These are phyloP conservation scores for Dipodomys stephensi DNA, from an alignment of 2,113 vertebrate species.

Conservation along the genomic window DNA sequence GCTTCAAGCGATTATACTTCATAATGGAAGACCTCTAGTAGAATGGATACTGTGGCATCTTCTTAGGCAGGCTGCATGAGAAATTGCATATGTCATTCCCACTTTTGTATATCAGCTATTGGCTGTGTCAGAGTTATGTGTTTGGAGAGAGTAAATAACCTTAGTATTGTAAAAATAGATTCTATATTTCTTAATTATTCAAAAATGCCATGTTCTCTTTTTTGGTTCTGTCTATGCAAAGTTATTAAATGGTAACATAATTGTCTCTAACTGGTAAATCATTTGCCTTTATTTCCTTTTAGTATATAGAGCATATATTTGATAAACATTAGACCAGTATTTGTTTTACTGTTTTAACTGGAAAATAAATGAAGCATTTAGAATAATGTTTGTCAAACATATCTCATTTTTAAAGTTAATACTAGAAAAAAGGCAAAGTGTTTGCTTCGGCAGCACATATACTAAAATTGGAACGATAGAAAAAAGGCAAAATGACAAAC, in stretches of 20 bases:
- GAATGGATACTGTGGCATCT: slow-evolving; percentile 5
- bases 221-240: background rate
- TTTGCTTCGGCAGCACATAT: too few species aligned
- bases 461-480: too few species aligned
- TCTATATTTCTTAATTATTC: background rate
- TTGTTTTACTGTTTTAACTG: slow-evolving; percentile 55
- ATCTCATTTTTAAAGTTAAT: slow-evolving; percentile 59
- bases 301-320: slow-evolving; percentile 70
- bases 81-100: slow-evolving; percentile 36
- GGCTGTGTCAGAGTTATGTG: slow-evolving; percentile 24
- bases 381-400: slow-evolving; percentile 80
- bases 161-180: slow-evolving; percentile 37
- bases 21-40: background rate
- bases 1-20: slow-evolving; percentile 41
- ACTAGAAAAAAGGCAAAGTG: slow-evolving; percentile 67
- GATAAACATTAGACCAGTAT: slow-evolving; percentile 77
- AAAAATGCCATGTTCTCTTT: slow-evolving; percentile 8
- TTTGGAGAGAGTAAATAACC: slow-evolving; percentile 64
- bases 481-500: slow-evolving; percentile 71
- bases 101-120: slow-evolving; percentile 6
- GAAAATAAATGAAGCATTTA: slow-evolving; percentile 59
- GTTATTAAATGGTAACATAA: slow-evolving; percentile 13
- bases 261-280: slow-evolving; percentile 55
- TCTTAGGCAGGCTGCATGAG: slow-evolving; percentile 24
- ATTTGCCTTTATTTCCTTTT: slow-evolving; percentile 68